Conservation (phyloP, 2,113 vertebrate species). For the Azemiops feae region DNA sequence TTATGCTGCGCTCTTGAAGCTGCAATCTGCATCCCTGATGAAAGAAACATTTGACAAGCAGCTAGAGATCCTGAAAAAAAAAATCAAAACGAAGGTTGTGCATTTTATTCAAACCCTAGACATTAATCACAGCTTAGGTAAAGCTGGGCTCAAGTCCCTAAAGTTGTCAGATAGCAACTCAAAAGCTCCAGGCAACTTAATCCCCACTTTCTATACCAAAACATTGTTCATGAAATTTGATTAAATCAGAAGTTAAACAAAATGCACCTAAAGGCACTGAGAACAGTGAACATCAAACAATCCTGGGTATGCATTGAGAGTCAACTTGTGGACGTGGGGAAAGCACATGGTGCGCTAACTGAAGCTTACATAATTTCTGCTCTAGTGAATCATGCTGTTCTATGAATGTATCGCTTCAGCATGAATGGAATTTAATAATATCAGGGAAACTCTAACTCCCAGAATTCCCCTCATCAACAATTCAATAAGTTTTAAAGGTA, state of each 20-base stretch:
- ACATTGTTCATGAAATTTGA: neutral
- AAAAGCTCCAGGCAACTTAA: neutral
- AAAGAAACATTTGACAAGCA: neutral
- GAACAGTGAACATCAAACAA: neutral
- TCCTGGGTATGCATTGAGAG: neutral
- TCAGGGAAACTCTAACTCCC: neutral
- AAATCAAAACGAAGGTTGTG: neutral
- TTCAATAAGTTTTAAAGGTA: neutral
- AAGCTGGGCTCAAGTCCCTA: neutral
- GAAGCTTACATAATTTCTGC: neutral
- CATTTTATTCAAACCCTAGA: neutral
- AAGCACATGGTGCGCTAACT: neutral
- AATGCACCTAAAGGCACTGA: neutral
- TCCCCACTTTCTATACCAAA: neutral
- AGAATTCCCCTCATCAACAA: neutral
- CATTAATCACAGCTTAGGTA: neutral
- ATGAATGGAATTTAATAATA: neutral
- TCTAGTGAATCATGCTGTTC: neutral
- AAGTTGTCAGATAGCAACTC: neutral
- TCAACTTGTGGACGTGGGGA: neutral
- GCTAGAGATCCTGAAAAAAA: neutral
- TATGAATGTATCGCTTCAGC: neutral
- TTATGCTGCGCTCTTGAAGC: neutral
- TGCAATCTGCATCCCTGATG: neutral
- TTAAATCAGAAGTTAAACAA: neutral